Percentiles rank a stretch among this genome's conserved stretches.
These are phyloP conservation scores for Characodon lateralis DNA, from an alignment of 2,797 vertebrate species.

Conservation along the genomic window DNA sequence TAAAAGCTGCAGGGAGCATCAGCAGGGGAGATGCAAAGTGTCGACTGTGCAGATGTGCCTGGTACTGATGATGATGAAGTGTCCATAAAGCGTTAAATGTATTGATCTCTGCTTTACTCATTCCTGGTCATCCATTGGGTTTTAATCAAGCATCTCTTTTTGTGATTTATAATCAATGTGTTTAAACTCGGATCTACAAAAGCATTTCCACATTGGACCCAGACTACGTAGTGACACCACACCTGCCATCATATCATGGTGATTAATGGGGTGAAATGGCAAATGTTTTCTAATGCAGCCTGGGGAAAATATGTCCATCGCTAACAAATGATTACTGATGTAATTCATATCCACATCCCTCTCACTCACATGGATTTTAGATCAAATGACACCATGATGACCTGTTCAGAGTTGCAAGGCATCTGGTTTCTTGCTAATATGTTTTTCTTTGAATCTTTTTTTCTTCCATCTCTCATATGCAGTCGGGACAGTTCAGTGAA, in stretches of 20 bases:
- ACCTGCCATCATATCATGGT: constrained; percentile 14
- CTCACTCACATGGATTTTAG: constrained; percentile 10
- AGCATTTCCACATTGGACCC: background rate
- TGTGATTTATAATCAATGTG: constrained; percentile 1
- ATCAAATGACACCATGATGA: background rate
- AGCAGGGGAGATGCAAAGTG: background rate
- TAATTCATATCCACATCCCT: constrained; percentile 3
- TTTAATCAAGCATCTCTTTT: background rate
- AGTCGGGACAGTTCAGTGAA: constrained; percentile 99
- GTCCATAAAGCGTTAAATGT: background rate
- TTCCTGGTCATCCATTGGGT: background rate
- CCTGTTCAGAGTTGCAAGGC: background rate
- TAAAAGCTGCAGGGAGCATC: background rate
- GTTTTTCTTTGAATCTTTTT: background rate
- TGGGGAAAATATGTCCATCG: background rate
- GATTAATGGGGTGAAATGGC: constrained; percentile 16
- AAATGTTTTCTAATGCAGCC: background rate
- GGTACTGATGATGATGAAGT: background rate
- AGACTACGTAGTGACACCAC: constrained; percentile 13
- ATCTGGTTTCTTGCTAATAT: background rate
- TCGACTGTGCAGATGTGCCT: background rate
- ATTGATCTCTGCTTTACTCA: background rate
- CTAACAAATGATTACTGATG: constrained; percentile 11
- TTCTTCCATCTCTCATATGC: constrained; percentile 34
- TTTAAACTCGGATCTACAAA: background rate